These are phyloP conservation scores for Gnatocerus cornutus DNA, from an alignment of 2,888 invertebrate genomes.

Conservation along the genomic window DNA sequence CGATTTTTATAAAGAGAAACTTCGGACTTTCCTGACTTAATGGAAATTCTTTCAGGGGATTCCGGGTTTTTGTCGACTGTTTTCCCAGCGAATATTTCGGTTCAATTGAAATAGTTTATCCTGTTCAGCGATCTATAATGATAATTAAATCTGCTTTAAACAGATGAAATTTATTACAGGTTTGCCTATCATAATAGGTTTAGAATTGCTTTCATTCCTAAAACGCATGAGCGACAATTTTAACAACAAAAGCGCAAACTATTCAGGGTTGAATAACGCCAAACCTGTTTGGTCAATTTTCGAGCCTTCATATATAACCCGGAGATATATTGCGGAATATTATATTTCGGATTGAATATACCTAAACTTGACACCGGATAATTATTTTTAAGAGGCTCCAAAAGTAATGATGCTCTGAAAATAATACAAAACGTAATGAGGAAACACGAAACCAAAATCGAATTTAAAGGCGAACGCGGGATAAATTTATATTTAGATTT, in stretches of 20 bases:
- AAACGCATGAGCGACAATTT: not conserved
- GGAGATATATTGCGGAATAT: too few species aligned
- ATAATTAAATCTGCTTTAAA: constrained; percentile 10
- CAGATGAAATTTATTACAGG: constrained; percentile 7
- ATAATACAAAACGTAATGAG: too few species aligned
- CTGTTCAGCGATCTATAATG: not conserved
- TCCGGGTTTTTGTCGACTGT: constrained; percentile 10
- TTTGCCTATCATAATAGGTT: constrained; percentile 18
- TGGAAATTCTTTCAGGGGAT: constrained; percentile 30
- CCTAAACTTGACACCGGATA: too few species aligned
- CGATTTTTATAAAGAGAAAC: constrained; percentile 31
- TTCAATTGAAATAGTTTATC: constrained; percentile 13
- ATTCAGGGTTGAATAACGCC: constrained; percentile 1
- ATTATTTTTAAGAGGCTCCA: too few species aligned
- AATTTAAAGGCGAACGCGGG: too few species aligned
- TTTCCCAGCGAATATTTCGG: constrained; percentile 9
- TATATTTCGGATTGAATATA: too few species aligned
- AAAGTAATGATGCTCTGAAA: too few species aligned
- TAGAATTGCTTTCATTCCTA: constrained; percentile 26
- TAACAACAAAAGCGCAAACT: not conserved
- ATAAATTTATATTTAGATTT: too few species aligned
- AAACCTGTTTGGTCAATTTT: not conserved
- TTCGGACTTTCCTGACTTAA: constrained; percentile 25
- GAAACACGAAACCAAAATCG: too few species aligned
- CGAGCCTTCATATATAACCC: not conserved